These are phyloP conservation scores for Hirudo medicinalis DNA, from an alignment of 1,140 invertebrate genomes.

Conservation along the genomic window DNA sequence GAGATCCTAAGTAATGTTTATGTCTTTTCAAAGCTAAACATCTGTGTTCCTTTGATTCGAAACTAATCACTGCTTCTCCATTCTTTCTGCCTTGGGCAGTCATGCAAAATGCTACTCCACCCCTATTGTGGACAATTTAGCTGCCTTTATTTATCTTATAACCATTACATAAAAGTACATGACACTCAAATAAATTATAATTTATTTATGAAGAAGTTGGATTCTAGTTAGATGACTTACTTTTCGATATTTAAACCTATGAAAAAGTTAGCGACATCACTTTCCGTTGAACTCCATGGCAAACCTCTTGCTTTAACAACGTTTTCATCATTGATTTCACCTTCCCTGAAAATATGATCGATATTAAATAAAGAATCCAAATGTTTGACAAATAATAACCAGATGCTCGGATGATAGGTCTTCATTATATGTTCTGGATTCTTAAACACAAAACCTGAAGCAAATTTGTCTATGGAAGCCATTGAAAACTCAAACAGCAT, in stretches of 20 bases:
- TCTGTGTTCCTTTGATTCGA: neutral
- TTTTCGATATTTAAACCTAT: neutral
- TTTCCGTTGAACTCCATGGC: neutral
- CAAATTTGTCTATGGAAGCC: too few species aligned
- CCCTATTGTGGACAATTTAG: conserved; percentile 5
- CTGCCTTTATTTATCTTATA: neutral
- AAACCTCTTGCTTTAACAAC: conserved; percentile 4
- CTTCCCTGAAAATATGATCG: too few species aligned
- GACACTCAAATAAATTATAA: neutral
- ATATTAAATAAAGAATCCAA: too few species aligned
- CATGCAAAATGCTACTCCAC: conserved; percentile 1
- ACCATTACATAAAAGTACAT: neutral
- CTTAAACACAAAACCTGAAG: too few species aligned
- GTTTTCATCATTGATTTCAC: neutral
- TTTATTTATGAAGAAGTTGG: neutral
- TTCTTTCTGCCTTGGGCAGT: neutral
- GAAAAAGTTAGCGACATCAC: conserved; percentile 5
- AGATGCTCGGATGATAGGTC: too few species aligned
- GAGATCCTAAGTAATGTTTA: neutral
- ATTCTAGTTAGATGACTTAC: neutral
- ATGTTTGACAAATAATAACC: too few species aligned
- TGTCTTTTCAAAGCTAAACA: neutral
- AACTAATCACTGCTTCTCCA: neutral
- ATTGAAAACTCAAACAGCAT: too few species aligned
- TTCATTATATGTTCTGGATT: too few species aligned